phyloP scores from a whole-genome alignment of 2,888 invertebrate species.

The Argynnis bischoffii region DNA sequence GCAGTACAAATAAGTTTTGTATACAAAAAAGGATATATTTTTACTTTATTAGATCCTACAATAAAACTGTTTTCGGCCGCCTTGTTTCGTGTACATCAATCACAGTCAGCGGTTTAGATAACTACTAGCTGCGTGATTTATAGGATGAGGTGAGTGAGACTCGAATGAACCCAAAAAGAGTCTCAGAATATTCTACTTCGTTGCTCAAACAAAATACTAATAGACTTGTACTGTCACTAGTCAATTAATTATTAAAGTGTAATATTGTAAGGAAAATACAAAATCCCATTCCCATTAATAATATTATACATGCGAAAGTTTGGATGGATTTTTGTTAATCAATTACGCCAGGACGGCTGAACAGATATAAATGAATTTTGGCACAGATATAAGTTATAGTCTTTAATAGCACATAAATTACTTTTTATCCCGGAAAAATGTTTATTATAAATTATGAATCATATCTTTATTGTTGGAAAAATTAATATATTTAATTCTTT shows the following conservation, averaged over 20 bases:
- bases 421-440: no score
- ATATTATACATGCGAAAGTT: no score
- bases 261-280: no score
- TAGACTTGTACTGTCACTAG: not conserved
- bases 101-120: constrained; percentile 34
- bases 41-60: constrained; percentile 8
- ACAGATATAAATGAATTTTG: no score
- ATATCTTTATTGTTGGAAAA: no score
- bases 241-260: not conserved
- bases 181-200: not conserved
- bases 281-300: no score
- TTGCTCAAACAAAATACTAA: not conserved
- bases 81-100: constrained; percentile 34
- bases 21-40: not conserved
- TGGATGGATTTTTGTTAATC: no score
- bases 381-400: no score
- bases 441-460: no score
- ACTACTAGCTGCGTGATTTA: constrained; percentile 34
- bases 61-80: constrained; percentile 23
- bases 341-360: no score
- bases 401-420: no score
- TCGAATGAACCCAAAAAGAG: constrained; percentile 1
- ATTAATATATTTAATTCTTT: no score
- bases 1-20: not conserved
- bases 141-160: constrained; percentile 30